phyloP scores from a whole-genome alignment of 2,888 invertebrate species.

The Microctonus brassicae region DNA sequence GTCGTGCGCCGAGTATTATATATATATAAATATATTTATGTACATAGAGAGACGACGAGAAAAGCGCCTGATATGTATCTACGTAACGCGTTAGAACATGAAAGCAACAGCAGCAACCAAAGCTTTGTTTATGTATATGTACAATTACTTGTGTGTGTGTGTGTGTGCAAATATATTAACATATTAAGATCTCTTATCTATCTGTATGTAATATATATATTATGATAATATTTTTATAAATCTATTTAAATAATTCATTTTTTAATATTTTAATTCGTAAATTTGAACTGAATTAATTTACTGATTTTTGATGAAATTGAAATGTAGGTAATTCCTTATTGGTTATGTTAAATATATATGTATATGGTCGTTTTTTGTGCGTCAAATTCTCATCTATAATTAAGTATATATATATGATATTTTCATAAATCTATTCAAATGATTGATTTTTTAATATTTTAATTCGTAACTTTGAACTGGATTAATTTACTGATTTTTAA shows the following conservation, averaged over 20 bases:
- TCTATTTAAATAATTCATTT: too few relatives aligned
- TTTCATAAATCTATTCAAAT: too few relatives aligned
- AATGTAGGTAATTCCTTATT: background rate
- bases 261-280: too few relatives aligned
- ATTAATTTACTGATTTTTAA: too few relatives aligned
- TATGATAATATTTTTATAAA: too few relatives aligned
- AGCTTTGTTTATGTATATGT: background rate
- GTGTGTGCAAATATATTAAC: background rate
- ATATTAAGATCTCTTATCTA: too few relatives aligned
- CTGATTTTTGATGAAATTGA: too few relatives aligned
- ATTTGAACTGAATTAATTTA: too few relatives aligned
- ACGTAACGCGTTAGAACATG: background rate
- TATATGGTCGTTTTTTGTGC: background rate
- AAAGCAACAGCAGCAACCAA: slow-evolving; percentile 9
- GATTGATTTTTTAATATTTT: background rate
- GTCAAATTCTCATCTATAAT: background rate
- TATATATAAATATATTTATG: slow-evolving; percentile 16
- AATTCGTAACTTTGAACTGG: background rate
- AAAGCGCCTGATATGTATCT: slow-evolving; percentile 19
- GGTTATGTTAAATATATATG: background rate
- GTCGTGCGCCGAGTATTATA: slow-evolving; percentile 44
- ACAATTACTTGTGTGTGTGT: background rate
- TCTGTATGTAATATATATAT: too few relatives aligned
- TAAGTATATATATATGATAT: background rate
- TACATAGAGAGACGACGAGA: slow-evolving; percentile 24